These are phyloP conservation scores for Folsomia candida DNA, from an alignment of 2,888 invertebrate species.

Conservation along the genomic window DNA sequence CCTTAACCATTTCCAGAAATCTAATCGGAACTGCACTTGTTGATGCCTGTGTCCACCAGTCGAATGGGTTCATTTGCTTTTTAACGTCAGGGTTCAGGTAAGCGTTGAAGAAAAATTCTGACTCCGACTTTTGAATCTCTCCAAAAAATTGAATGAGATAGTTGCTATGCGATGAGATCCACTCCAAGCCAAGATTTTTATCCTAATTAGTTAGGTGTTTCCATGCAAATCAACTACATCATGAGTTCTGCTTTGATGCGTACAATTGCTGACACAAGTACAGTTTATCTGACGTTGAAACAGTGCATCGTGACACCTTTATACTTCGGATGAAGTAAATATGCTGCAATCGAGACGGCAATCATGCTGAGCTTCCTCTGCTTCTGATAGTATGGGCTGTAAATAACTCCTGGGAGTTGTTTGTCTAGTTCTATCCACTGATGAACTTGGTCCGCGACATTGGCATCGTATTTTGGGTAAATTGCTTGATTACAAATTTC, in stretches of 20 bases:
- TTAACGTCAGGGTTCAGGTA: not conserved
- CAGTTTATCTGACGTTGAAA: too few relatives aligned
- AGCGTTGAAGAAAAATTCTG: not conserved
- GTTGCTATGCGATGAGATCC: not conserved
- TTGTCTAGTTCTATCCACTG: not conserved
- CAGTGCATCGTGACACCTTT: not conserved
- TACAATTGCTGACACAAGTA: not conserved
- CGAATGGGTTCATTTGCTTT: not conserved
- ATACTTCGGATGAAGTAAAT: not conserved
- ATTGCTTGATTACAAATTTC: too few relatives aligned
- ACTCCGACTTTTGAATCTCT: not conserved
- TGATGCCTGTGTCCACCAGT: not conserved
- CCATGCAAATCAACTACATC: too few relatives aligned
- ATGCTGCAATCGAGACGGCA: not conserved
- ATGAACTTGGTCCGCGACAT: too few relatives aligned
- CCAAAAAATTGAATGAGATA: not conserved
- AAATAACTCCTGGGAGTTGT: not conserved
- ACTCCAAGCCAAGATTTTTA: not conserved
- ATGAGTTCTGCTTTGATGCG: too few relatives aligned
- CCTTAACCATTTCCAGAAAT: not conserved
- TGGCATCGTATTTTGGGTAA: too few relatives aligned
- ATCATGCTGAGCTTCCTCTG: not conserved
- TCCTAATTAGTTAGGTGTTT: not conserved
- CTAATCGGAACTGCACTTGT: not conserved
- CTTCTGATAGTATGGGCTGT: not conserved